Base-by-base conservation (phyloP, 2,888 invertebrate species). In the Drosophila algonquin region DNA sequence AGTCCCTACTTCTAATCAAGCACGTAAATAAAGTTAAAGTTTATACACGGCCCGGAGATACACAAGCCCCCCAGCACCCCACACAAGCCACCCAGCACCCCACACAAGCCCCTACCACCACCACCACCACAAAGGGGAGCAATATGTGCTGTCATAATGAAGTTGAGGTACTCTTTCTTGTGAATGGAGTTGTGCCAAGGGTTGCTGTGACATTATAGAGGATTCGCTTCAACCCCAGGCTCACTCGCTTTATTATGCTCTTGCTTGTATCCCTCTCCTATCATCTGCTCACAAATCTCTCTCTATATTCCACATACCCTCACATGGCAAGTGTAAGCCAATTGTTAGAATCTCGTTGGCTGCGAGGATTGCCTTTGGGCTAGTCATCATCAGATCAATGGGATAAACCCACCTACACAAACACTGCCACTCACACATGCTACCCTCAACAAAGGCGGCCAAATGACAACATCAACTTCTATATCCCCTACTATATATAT, bases 1-100 rank as follows among this genome's bases (percentile, higher is more conserved):
- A 30, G 54, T 24, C 50, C 30, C 73, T 62, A 68, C 78, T 73
- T 84, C 87, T 88, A 85, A 85, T 85, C 88, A 85, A 86, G 85
- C 85, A 85, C 87, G 85, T 85, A 85, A 85, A 88, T 85, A 85
- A 85, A 85, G 88, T 81, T 83, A 85, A 83, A 83, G 87, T 85
- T 80, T 79, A 87, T 85, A 79, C 82, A 74, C 60, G 61, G 61
- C 71, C 21, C 57, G 30, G 68, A 56, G 45, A 48, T 60, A 61
- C 75, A 73, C 67, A 68, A 65, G 32, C 3, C 32, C 32, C 9
- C 32, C 30, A 18, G n/a, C 18, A 18, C 18, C 18, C 1, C 18
- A n/a, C n/a, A n/a, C n/a, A n/a, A n/a, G n/a, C n/a, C n/a, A n/a
- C 18, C 18, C 21, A 21, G 0, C 21, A 21, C 21, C 21, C 21